These are phyloP conservation scores for Bufotes viridis DNA, from an alignment of 2,797 vertebrate genomes.

Conservation along the genomic window DNA sequence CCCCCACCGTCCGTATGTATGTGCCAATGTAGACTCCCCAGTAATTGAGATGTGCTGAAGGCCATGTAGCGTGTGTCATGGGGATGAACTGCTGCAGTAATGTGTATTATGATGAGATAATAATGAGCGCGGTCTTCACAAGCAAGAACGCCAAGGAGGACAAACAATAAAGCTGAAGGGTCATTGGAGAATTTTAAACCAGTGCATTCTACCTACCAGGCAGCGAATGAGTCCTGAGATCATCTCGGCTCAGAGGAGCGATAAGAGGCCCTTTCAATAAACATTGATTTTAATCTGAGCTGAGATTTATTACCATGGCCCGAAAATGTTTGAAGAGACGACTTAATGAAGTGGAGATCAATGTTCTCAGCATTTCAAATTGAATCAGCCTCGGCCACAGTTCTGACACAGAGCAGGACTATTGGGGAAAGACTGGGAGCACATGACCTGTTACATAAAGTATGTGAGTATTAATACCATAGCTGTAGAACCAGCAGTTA, in stretches of 20 bases:
- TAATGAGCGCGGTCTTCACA: background rate
- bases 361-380: constrained; percentile 61
- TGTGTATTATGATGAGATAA: constrained; percentile 42
- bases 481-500: background rate
- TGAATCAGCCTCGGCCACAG: constrained; percentile 56
- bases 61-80: background rate
- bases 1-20: background rate
- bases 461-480: background rate
- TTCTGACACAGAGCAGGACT: constrained; percentile 4
- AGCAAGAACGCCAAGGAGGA: background rate
- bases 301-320: constrained; percentile 61
- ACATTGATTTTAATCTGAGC: constrained; percentile 62
- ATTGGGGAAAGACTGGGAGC: background rate
- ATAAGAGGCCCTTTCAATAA: constrained; percentile 61
- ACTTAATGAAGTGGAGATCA: constrained; percentile 64
- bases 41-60: background rate
- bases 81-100: background rate
- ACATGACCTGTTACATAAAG: background rate
- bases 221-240: constrained; percentile 50
- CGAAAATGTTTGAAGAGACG: constrained; percentile 61
- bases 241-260: constrained; percentile 45
- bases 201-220: constrained; percentile 21
- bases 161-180: constrained; percentile 9
- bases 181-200: constrained; percentile 4
- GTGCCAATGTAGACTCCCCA: background rate